Evolutionary conservation across 2,797 vertebrate genomes (phyloP).

Genomic region (Takifugu ocellatus): DNA sequence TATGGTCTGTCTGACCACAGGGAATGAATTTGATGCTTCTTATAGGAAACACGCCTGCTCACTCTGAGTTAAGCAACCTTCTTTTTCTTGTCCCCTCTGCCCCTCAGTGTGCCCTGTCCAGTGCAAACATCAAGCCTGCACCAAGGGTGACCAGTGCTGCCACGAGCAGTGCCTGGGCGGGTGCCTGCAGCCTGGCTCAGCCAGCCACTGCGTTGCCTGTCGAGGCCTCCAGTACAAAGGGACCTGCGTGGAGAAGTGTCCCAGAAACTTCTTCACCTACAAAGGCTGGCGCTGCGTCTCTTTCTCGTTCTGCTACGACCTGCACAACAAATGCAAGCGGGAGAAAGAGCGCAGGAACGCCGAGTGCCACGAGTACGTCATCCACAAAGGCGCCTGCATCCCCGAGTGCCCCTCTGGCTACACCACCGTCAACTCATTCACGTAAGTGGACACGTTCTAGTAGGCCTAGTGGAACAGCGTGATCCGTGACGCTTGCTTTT

Average conservation of each 20-base stretch:
- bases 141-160: constrained; percentile 83
- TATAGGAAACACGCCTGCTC: too few relatives aligned
- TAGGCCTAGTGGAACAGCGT: constrained; percentile 13
- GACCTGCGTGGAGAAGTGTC: constrained; percentile 83
- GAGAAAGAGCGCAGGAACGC: constrained; percentile 62
- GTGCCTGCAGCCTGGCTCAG: constrained; percentile 78
- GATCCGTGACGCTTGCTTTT: constrained; percentile 18
- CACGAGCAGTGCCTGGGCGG: constrained; percentile 90
- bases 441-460: constrained; percentile 77
- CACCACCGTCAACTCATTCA: constrained; percentile 88
- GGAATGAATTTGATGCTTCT: too few relatives aligned
- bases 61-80: neutral
- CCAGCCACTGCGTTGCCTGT: constrained; percentile 84
- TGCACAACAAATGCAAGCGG: constrained; percentile 83
- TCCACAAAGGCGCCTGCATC: constrained; percentile 88
- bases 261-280: constrained; percentile 79
- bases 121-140: constrained; percentile 90
- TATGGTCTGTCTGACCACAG: too few relatives aligned
- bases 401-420: constrained; percentile 92
- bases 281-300: constrained; percentile 92
- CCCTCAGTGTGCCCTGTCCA: constrained; percentile 82
- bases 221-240: constrained; percentile 81
- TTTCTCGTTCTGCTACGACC: constrained; percentile 87
- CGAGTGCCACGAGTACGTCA: constrained; percentile 85
- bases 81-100: neutral